These are phyloP conservation scores for Tipula unca DNA, from an alignment of 2,888 invertebrate genomes.

Conservation along the genomic window DNA sequence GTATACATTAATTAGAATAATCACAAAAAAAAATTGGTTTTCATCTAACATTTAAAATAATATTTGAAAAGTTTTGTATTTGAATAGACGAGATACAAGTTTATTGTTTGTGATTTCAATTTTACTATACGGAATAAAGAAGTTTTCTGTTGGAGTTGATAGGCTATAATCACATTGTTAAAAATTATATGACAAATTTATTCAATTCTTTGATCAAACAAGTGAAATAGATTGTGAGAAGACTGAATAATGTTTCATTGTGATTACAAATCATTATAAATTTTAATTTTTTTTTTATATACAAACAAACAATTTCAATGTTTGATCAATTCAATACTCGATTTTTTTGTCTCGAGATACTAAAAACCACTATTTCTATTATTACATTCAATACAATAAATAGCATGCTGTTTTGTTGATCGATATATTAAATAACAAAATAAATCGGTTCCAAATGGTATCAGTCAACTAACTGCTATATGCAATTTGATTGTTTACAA, in stretches of 20 bases:
- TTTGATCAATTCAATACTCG: background rate
- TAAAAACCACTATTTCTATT: background rate
- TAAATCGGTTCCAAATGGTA: background rate
- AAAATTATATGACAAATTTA: background rate
- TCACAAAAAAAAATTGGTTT: too few relatives aligned
- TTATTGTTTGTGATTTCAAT: background rate
- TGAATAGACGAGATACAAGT: background rate
- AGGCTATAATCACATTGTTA: background rate
- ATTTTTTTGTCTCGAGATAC: background rate
- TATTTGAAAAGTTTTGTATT: background rate
- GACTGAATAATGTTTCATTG: background rate
- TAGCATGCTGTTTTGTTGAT: background rate
- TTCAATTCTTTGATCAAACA: background rate
- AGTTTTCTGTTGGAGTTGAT: background rate
- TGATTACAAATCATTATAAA: background rate
- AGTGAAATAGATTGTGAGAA: background rate
- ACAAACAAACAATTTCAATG: too few relatives aligned
- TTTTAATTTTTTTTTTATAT: background rate
- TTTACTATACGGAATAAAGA: background rate
- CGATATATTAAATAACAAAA: background rate
- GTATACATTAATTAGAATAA: too few relatives aligned
- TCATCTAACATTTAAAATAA: too few relatives aligned
- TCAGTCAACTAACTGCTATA: background rate
- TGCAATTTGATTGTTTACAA: background rate
- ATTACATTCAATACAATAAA: background rate